Percentiles rank a stretch among this genome's conserved stretches.
Conservation (phyloP, 2,888 invertebrate genomes). For the Clunio marinus region DNA sequence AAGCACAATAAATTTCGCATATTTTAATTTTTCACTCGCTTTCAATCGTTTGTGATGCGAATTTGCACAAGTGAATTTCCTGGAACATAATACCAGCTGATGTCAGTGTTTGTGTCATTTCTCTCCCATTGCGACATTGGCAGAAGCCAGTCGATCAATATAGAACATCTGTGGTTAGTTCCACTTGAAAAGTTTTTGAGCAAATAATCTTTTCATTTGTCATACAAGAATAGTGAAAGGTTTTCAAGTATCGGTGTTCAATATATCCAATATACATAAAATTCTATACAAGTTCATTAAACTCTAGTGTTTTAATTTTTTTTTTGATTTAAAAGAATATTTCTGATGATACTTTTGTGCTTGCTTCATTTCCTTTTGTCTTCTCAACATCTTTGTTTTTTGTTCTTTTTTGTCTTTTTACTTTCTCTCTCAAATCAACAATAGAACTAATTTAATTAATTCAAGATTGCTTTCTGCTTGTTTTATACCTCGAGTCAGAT, state of each 20-base stretch:
- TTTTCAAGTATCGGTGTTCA: background rate
- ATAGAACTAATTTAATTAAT: constrained; percentile 31
- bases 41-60: constrained; percentile 21
- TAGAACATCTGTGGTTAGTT: too few relatives aligned
- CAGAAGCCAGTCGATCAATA: background rate
- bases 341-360: constrained; percentile 4
- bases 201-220: constrained; percentile 23
- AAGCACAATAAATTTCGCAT: constrained; percentile 18
- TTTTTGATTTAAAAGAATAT: background rate
- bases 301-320: constrained; percentile 12
- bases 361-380: too few relatives aligned
- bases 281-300: constrained; percentile 10
- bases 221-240: background rate
- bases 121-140: background rate
- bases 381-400: too few relatives aligned
- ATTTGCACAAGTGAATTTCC: constrained; percentile 20
- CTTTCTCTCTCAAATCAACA: constrained; percentile 5
- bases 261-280: background rate
- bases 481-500: background rate
- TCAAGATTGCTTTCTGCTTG: background rate
- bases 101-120: background rate
- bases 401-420: background rate
- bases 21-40: constrained; percentile 20
- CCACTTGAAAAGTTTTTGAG: background rate
- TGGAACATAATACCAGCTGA: background rate